Conservation (phyloP, 2,797 vertebrate species). For the Anomalospiza imberbis region DNA sequence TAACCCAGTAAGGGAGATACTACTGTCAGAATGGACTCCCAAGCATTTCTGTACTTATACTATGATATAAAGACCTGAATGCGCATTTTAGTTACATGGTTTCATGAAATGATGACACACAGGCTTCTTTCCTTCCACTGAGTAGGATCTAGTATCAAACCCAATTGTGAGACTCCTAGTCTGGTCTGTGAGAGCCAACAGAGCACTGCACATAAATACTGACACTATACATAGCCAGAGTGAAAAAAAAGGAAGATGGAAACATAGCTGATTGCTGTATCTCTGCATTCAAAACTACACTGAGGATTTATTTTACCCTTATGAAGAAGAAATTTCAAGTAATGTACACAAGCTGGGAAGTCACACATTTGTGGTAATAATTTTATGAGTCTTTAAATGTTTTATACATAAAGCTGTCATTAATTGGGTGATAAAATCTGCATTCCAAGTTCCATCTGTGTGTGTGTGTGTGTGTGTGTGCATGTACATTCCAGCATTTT, state of each 20-base stretch:
- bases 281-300: neutral
- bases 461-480: neutral
- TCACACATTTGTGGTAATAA: neutral
- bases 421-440: neutral
- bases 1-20: conserved; percentile 43
- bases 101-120: conserved; percentile 49
- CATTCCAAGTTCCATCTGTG: neutral
- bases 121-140: conserved; percentile 43
- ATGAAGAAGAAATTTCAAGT: neutral
- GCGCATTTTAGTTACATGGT: conserved; percentile 23
- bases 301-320: neutral
- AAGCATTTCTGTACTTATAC: conserved; percentile 38
- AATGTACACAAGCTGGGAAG: neutral
- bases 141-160: conserved; percentile 50
- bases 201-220: conserved; percentile 28
- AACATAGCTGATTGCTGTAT: neutral
- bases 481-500: neutral
- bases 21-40: conserved; percentile 22
- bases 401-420: neutral
- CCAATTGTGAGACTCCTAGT: conserved; percentile 46
- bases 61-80: conserved; percentile 38
- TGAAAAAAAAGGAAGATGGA: neutral
- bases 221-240: conserved; percentile 14
- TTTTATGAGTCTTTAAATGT: neutral
- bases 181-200: conserved; percentile 11